Base-by-base conservation (phyloP, 1,140 invertebrate genomes). In the Goniozus legneri region DNA sequence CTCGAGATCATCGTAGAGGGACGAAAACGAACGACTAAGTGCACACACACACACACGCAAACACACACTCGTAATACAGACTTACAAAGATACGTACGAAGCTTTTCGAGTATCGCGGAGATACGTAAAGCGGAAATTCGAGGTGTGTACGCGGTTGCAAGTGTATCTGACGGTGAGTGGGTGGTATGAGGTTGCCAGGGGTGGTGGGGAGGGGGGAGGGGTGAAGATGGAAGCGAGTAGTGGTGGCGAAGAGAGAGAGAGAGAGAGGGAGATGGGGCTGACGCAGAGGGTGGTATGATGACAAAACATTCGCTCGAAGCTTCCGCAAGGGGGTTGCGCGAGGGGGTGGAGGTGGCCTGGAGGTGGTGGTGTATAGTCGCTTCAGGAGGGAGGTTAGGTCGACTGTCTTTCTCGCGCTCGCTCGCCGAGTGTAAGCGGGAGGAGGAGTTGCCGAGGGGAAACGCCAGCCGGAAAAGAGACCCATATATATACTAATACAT, bases 231-330 rank as follows among this genome's bases (percentile, higher is more conserved):
- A 35, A 42, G 52, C 46, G 43, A 50, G 46, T 19, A 21, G 21
- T 32, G 40, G 41, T 24, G 46, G 49, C 6, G n/a, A 19, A 14
- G 15, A n/a, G 13, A 7, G 35, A 20, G 46, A 27, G 30, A 44
- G 31, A 19, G 32, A 32, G 16, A 19, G 32, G 14, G 44, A 45
- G 50, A 32, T 62, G 52, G 52, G 40, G 49, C 40, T 22, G 49
- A 44, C 47, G 34, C 14, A 48, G 57, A 51, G 57, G 58, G 54
- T 52, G 58, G 58, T 66, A 65, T 66, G 64, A 66, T 66, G 64
- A 66, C 64, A 66, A 66, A 66, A 66, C 64, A 66, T 65, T 66
- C 60, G 64, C 64, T 65, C 60, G 54, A 56, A 65, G 62, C 60
- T 66, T 63, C 60, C 60, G 58, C 59, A 40, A 46, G 54, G 54